Evolutionary conservation across 2,888 invertebrate species (phyloP).

Genomic region (Bembecia ichneumoniformis): DNA sequence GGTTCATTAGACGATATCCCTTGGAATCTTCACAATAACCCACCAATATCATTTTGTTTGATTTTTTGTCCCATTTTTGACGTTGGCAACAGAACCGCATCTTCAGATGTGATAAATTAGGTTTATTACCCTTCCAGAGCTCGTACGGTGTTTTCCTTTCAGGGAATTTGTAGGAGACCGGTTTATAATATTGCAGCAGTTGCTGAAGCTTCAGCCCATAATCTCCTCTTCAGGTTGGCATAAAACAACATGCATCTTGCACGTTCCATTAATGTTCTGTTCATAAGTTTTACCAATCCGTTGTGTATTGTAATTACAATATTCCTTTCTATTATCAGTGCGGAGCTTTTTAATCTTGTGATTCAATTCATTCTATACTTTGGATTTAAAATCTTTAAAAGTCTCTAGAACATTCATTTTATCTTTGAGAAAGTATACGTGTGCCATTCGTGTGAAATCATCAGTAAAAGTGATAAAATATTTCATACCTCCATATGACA

Average conservation of each 20-base stretch:
- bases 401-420: constrained; percentile 7
- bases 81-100: constrained; percentile 21
- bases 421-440: constrained; percentile 13
- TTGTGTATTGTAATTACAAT: constrained; percentile 10
- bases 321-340: constrained; percentile 13
- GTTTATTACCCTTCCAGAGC: constrained; percentile 8
- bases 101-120: constrained; percentile 15
- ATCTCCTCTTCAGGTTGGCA: constrained; percentile 2
- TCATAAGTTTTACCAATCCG: constrained; percentile 5
- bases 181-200: constrained; percentile 1
- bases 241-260: constrained; percentile 9
- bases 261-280: constrained; percentile 4
- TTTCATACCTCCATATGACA: constrained; percentile 12
- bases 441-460: constrained; percentile 11
- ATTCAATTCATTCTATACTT: constrained; percentile 10
- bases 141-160: constrained; percentile 4
- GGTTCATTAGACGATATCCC: constrained; percentile 18
- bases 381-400: constrained; percentile 11
- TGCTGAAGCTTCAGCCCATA: constrained; percentile 8
- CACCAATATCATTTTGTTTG: constrained; percentile 15
- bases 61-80: constrained; percentile 16
- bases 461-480: constrained; percentile 16
- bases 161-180: background rate
- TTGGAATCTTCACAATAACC: constrained; percentile 19
- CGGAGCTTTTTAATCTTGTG: constrained; percentile 10